A percentile compares a stretch with the other conserved stretches of the same genome.
Evolutionary conservation across 2,797 vertebrate genomes (phyloP).

Genomic region (Schizopygopsis pylzovi): DNA sequence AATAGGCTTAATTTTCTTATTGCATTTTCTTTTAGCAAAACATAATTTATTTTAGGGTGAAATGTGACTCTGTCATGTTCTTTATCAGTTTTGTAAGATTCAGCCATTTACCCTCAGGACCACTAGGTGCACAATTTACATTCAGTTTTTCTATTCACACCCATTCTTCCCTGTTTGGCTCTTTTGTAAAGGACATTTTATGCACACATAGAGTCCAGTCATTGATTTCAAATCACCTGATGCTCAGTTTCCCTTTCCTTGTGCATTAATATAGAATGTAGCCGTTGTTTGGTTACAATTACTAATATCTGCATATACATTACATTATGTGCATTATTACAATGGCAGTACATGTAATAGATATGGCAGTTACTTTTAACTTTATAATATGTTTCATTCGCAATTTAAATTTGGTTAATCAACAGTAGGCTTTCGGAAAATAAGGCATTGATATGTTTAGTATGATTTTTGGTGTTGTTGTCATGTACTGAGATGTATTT

Average conservation of each 20-base stretch:
- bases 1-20: neutral
- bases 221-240: neutral
- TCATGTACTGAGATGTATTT: neutral
- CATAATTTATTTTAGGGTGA: neutral
- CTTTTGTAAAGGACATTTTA: neutral
- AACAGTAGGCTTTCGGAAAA: neutral
- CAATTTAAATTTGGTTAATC: neutral
- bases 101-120: neutral
- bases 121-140: neutral
- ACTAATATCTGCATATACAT: no score
- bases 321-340: neutral
- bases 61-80: neutral
- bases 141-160: neutral
- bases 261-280: neutral
- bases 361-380: neutral
- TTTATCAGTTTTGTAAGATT: neutral
- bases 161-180: neutral
- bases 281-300: neutral
- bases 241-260: neutral
- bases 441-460: neutral
- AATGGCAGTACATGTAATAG: neutral
- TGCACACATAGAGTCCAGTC: slow-evolving; percentile 15
- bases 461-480: neutral
- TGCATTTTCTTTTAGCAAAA: slow-evolving; percentile 4
- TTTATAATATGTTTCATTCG: neutral